Evolutionary conservation across 2,113 vertebrate species (phyloP).

Genomic region (Cepphus grylle): DNA sequence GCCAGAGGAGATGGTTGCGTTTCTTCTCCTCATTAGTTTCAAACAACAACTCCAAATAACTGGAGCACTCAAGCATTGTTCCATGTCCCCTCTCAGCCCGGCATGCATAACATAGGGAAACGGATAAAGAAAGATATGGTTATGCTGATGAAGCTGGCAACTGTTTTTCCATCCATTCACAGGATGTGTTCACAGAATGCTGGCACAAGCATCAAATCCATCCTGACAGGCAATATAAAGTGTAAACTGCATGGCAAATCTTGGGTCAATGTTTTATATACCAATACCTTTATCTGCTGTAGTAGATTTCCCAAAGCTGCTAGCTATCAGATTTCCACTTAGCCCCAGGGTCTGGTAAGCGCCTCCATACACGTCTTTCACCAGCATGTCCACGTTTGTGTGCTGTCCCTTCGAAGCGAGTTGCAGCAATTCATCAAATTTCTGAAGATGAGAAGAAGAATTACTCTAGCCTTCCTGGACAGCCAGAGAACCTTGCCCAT

Average conservation of each 20-base stretch:
- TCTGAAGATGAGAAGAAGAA: conserved; percentile 70
- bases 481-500: background rate
- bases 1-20: background rate
- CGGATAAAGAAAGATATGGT: background rate
- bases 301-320: conserved; percentile 96
- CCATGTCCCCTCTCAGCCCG: background rate
- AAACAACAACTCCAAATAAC: background rate
- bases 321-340: conserved; percentile 94
- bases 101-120: background rate
- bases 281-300: conserved; percentile 88
- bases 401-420: conserved; percentile 94
- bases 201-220: background rate
- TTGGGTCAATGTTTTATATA: too few relatives aligned
- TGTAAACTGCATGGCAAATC: background rate
- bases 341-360: conserved; percentile 90
- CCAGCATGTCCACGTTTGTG: conserved; percentile 94
- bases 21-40: background rate
- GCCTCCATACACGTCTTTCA: conserved; percentile 95
- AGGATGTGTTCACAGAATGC: background rate
- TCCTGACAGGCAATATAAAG: background rate
- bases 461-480: background rate
- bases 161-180: background rate
- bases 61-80: background rate
- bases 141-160: background rate
- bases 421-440: conserved; percentile 94